Conservation (phyloP, 2,113 vertebrate genomes). For the Suricata suricatta region DNA sequence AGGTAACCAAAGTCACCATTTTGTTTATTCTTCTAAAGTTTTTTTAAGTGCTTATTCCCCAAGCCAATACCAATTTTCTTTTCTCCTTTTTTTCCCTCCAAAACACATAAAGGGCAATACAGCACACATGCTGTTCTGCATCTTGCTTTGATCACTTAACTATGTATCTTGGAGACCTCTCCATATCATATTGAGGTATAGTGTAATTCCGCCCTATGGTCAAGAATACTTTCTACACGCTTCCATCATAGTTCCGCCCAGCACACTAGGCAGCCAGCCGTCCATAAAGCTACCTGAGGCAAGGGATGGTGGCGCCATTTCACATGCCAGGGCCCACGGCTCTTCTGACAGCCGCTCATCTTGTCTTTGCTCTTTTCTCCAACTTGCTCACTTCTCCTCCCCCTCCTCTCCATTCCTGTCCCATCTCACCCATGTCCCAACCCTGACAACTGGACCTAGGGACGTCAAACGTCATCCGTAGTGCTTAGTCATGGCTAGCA, state of each 20-base stretch:
- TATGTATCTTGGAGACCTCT: background rate
- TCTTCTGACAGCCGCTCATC: background rate
- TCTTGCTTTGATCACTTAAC: slow-evolving; percentile 28
- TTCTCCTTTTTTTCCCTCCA: background rate
- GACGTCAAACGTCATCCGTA: background rate
- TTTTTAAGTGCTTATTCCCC: background rate
- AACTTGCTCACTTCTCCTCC: background rate
- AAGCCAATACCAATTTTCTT: background rate
- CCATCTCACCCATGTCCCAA: background rate
- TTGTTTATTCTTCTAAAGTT: background rate
- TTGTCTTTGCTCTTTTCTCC: background rate
- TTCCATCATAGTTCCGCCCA: background rate
- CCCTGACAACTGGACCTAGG: background rate
- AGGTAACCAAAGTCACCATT: background rate
- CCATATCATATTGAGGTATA: background rate
- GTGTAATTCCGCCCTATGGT: slow-evolving; percentile 5
- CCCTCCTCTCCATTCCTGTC: background rate
- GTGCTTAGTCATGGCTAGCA: background rate
- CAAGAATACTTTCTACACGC: background rate
- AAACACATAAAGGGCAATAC: background rate
- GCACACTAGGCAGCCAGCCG: background rate
- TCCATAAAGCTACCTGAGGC: background rate
- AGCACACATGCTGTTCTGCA: background rate
- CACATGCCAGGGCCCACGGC: background rate
- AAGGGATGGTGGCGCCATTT: background rate